Evolutionary conservation across 2,113 vertebrate species (phyloP), one percentile per base, ranked within the genome.

Genomic region (Hirundichthys speculiger): DNA sequence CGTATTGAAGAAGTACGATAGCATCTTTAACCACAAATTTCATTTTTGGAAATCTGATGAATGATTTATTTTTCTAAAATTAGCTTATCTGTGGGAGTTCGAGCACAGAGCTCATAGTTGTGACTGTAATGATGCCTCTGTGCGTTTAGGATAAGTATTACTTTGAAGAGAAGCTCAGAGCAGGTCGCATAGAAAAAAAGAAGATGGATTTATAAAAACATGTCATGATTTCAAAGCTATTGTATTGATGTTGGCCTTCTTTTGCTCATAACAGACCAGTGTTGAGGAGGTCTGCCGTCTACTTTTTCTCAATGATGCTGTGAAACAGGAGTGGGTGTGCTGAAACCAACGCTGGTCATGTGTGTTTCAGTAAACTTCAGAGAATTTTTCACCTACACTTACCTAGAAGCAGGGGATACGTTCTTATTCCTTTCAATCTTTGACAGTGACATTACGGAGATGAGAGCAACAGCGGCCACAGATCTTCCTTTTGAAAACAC

Each of bases 251-350:
- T 25, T 41, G 46, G 43, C 45, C 48, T 18, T 30, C 9, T 40
- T 49, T 62, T 63, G 56, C 9, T 80, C 51, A 60, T 13, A 40
- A 38, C 41, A 54, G 16, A 41, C 12, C 46, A n/a, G 19, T 22
- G 56, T 57, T 77, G 53, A 22, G 19, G 13, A 64, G 59, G 42
- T 73, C 57, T 79, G 65, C 47, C 34, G 53, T 59, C 2, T 8
- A 4, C 13, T 41, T 2, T 14, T 8, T 47, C 59, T 82, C 70
- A 83, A 45, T 85, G 73, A 79, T 76, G 52, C 12, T 27, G 40
- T 63, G 74, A 85, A 80, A 86, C 70, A 42, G n/a, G 68, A 71
- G 83, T 56, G 63, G 82, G 46, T 2, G 55, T 54, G 45, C 42
- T 68, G 87, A 83, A 80, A 81, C 55, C 49, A 62, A 54, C 56